These are phyloP conservation scores for Hippocampus guttulatus DNA, from an alignment of 2,113 vertebrate genomes.

Conservation along the genomic window DNA sequence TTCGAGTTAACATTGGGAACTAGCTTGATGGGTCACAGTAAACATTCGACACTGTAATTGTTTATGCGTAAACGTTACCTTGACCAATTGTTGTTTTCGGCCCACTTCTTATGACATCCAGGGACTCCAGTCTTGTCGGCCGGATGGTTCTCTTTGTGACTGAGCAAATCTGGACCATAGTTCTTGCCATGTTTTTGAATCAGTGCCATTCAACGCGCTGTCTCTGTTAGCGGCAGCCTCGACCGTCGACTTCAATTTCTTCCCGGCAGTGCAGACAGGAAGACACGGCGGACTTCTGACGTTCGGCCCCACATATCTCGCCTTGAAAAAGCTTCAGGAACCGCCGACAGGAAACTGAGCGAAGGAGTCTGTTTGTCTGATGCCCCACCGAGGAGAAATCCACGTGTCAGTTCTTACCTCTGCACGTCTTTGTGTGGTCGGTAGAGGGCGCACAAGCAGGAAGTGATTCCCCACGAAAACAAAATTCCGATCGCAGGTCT, in stretches of 20 bases:
- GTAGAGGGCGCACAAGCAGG: slow-evolving; percentile 48
- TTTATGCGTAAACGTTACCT: slow-evolving; percentile 52
- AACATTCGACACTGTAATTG: background rate
- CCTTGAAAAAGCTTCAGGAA: background rate
- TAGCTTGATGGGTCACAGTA: too few relatives aligned
- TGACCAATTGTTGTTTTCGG: slow-evolving; percentile 68
- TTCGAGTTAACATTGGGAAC: background rate
- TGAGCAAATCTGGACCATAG: slow-evolving; percentile 68
- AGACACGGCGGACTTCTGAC: background rate
- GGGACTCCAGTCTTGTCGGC: slow-evolving; percentile 55
- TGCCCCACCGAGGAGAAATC: slow-evolving; percentile 63
- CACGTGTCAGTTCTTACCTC: slow-evolving; percentile 75
- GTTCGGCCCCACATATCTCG: background rate
- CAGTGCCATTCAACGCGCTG: slow-evolving; percentile 77
- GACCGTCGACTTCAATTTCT: slow-evolving; percentile 19
- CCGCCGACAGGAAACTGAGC: background rate
- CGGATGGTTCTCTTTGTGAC: slow-evolving; percentile 65
- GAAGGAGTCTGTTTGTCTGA: slow-evolving; percentile 42
- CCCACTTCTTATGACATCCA: slow-evolving; percentile 71
- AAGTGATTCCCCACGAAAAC: slow-evolving; percentile 29
- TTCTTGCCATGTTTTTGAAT: slow-evolving; percentile 80
- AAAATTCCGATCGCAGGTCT: background rate
- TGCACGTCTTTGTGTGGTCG: slow-evolving; percentile 62
- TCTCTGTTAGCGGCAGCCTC: slow-evolving; percentile 20
- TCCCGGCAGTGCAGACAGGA: background rate